Conservation (phyloP, 1,140 invertebrate species). For the Lerema accius region DNA sequence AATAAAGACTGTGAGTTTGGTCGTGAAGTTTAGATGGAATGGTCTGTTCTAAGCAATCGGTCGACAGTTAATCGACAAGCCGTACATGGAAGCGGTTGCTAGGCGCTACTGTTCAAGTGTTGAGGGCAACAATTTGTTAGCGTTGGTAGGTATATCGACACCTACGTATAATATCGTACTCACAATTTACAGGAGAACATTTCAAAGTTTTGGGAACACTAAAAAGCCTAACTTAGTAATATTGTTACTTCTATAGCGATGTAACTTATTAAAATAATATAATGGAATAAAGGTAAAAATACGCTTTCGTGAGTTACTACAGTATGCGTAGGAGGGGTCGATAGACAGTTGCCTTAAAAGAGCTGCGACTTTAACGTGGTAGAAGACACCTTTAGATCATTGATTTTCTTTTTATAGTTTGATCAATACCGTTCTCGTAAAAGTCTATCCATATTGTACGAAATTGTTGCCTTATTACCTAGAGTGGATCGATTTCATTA, state of each 20-base stretch:
- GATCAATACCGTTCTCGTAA: neutral
- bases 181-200: no score
- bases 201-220: no score
- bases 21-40: neutral
- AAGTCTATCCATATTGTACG: no score
- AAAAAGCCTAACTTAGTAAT: no score
- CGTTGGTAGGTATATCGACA: conserved; percentile 1
- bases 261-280: no score
- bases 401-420: neutral
- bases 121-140: conserved; percentile 34
- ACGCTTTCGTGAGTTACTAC: no score
- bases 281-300: no score
- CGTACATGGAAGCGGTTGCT: conserved; percentile 27
- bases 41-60: conserved; percentile 17
- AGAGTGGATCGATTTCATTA: no score
- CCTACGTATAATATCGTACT: no score
- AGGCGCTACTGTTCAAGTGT: conserved; percentile 27
- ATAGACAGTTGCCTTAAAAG: conserved; percentile 6
- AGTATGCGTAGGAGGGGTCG: no score
- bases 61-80: conserved; percentile 30
- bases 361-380: neutral
- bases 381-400: neutral
- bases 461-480: no score
- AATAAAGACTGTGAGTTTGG: neutral
- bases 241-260: no score